These are phyloP conservation scores for Meloidogyne chitwoodi DNA, from an alignment of 1,140 invertebrate species.

Conservation along the genomic window DNA sequence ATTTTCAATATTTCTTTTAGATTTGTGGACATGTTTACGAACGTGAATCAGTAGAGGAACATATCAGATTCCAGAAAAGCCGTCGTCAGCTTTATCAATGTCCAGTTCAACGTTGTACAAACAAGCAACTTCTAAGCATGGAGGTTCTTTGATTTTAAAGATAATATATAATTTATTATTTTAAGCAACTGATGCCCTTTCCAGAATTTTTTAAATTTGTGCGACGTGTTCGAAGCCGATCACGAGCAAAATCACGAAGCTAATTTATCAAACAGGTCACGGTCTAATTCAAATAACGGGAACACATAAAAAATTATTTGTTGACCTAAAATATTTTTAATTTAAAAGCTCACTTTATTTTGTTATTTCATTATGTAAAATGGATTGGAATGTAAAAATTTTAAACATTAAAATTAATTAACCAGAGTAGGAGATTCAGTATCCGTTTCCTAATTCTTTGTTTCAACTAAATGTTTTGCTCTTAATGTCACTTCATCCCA, in stretches of 20 bases:
- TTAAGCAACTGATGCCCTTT: conserved; percentile 3
- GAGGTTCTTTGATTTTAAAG: background rate
- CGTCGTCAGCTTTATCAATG: conserved; percentile 16
- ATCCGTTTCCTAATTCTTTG: background rate
- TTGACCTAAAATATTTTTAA: background rate
- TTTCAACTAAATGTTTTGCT: background rate
- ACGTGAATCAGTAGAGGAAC: background rate
- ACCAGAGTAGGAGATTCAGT: too few relatives aligned
- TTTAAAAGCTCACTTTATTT: background rate
- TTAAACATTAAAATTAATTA: too few relatives aligned
- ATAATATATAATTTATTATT: background rate
- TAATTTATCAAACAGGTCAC: background rate
- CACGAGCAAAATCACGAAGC: background rate
- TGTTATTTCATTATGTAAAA: too few relatives aligned
- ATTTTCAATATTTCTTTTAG: background rate
- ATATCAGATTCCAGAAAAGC: conserved; percentile 1
- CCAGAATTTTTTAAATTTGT: conserved; percentile 14
- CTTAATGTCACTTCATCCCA: conserved; percentile 80
- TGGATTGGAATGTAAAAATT: too few relatives aligned
- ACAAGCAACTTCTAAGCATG: background rate
- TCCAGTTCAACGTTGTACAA: conserved; percentile 7
- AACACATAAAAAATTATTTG: background rate
- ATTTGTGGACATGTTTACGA: conserved; percentile 21
- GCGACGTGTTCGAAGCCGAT: background rate
- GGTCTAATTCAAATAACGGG: background rate